Percentiles rank a stretch among this genome's conserved stretches.
Evolutionary conservation across 92 coral and sea anemone species (phyloP).

Genomic region (Paragorgia papillata): DNA sequence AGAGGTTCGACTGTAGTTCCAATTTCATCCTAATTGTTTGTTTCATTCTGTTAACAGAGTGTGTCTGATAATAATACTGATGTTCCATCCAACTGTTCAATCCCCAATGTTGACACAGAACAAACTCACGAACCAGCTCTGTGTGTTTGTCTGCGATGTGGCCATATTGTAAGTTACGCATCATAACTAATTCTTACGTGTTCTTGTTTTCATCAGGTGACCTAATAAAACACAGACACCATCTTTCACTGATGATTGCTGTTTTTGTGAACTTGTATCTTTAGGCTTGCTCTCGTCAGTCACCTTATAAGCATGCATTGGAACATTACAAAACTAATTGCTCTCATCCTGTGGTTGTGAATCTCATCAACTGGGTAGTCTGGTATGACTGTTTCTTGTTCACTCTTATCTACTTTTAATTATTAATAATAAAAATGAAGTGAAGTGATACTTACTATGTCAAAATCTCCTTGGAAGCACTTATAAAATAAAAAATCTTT

Average conservation of each 20-base stretch:
- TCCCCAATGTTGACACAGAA: background rate
- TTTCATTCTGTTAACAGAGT: background rate
- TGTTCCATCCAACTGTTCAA: background rate
- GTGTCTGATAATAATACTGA: background rate
- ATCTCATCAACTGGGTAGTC: slow-evolving; percentile 75
- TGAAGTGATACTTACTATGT: too few relatives aligned
- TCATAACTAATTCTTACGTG: background rate
- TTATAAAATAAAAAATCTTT: too few relatives aligned
- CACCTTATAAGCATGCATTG: slow-evolving; percentile 78
- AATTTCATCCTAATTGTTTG: too few relatives aligned
- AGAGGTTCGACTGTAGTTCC: too few relatives aligned
- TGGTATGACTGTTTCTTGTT: slow-evolving; percentile 70
- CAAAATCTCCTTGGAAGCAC: too few relatives aligned
- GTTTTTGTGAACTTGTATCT: too few relatives aligned
- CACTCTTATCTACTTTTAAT: too few relatives aligned
- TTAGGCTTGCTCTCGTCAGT: slow-evolving; percentile 89
- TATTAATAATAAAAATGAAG: too few relatives aligned
- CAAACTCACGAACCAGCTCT: slow-evolving; percentile 55
- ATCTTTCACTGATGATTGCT: too few relatives aligned
- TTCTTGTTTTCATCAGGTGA: too few relatives aligned
- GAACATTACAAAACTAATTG: slow-evolving; percentile 56
- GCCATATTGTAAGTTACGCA: slow-evolving; percentile 59
- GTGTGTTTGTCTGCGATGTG: slow-evolving; percentile 83
- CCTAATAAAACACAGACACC: too few relatives aligned
- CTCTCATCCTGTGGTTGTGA: slow-evolving; percentile 73